Evolutionary conservation across 2,113 vertebrate genomes (phyloP).

Genomic region (Laterallus jamaicensis): DNA sequence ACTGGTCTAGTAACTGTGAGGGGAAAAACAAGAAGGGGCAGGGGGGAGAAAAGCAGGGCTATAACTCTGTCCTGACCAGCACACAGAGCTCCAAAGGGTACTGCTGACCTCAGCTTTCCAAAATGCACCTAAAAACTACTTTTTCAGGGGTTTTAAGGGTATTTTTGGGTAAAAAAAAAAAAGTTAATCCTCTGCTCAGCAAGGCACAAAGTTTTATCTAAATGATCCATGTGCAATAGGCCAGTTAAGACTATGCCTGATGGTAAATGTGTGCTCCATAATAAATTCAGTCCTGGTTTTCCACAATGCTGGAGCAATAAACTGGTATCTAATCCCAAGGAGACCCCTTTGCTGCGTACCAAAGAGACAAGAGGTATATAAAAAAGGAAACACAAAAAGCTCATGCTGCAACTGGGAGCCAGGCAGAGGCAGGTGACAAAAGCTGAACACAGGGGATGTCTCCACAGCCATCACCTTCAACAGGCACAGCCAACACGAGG

Average conservation of each 20-base stretch:
- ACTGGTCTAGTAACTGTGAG: conserved; percentile 85
- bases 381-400: neutral
- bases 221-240: neutral
- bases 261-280: neutral
- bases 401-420: accelerated
- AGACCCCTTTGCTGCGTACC: accelerated
- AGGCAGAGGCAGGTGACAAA: neutral
- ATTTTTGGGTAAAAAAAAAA: neutral
- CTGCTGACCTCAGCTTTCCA: neutral
- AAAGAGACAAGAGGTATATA: neutral
- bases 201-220: neutral
- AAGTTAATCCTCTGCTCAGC: neutral
- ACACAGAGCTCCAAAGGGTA: neutral
- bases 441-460: neutral
- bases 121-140: neutral
- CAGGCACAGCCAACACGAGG: neutral
- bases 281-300: neutral
- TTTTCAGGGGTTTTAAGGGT: neutral
- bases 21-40: neutral
- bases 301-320: neutral
- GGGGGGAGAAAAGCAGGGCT: neutral
- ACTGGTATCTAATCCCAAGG: neutral
- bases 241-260: neutral
- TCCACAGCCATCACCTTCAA: neutral
- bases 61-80: neutral